These are phyloP conservation scores for Oncorhynchus kisutch DNA, from an alignment of 2,113 vertebrate species.

Conservation along the genomic window DNA sequence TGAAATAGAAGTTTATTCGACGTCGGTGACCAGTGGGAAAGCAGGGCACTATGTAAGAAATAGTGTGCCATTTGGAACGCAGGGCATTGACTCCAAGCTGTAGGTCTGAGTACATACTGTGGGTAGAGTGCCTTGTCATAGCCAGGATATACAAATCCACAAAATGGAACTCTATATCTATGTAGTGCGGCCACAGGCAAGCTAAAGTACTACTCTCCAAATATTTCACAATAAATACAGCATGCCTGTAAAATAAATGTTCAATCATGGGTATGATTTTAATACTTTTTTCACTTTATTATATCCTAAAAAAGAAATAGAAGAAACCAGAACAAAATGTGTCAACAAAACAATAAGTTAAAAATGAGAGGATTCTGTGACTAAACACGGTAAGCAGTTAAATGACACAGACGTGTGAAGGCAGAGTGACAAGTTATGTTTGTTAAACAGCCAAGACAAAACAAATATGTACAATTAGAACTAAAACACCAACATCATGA, in stretches of 20 bases:
- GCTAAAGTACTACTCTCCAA: neutral
- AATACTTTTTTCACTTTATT: constrained; percentile 56
- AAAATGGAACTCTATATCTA: constrained; percentile 22
- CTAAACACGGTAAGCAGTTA: constrained; percentile 39
- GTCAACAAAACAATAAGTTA: constrained; percentile 71
- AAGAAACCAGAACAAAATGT: constrained; percentile 38
- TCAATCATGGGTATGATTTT: constrained; percentile 10
- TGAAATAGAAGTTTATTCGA: too few species aligned
- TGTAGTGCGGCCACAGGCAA: neutral
- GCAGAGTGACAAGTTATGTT: constrained; percentile 39
- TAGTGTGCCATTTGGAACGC: too few species aligned
- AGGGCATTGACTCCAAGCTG: neutral
- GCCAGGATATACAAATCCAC: constrained; percentile 3
- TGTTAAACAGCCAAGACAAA: constrained; percentile 37
- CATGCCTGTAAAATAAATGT: constrained; percentile 18
- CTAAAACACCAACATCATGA: constrained; percentile 35
- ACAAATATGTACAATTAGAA: constrained; percentile 66
- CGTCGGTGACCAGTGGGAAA: too few species aligned
- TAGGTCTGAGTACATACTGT: constrained; percentile 13
- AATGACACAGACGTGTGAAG: constrained; percentile 33
- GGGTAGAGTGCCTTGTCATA: constrained; percentile 16
- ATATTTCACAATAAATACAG: constrained; percentile 2
- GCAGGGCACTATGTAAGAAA: too few species aligned
- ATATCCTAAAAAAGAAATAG: constrained; percentile 42
- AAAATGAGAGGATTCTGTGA: constrained; percentile 43